Evolutionary conservation across 1,140 invertebrate genomes (phyloP).

Genomic region (Caenorhabditis tropicalis): DNA sequence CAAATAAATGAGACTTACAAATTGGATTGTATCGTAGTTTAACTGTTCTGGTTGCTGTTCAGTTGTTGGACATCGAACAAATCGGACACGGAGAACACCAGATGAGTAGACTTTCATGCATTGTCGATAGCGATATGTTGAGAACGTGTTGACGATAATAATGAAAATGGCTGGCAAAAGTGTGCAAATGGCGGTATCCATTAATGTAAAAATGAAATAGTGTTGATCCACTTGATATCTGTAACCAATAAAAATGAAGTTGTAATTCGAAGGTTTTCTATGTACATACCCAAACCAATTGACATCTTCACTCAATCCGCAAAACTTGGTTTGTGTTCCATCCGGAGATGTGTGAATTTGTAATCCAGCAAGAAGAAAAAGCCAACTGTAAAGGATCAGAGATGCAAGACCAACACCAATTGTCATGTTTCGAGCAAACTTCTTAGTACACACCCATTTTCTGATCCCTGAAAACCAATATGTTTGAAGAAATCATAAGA

Average conservation of each 20-base stretch:
- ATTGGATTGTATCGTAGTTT: slow-evolving; percentile 35
- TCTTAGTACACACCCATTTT: slow-evolving; percentile 66
- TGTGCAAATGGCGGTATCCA: slow-evolving; percentile 71
- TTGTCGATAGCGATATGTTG: slow-evolving; percentile 69
- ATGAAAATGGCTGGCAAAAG: slow-evolving; percentile 69
- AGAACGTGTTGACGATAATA: slow-evolving; percentile 68
- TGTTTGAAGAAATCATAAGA: not conserved
- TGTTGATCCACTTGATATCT: slow-evolving; percentile 65
- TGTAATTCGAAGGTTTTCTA: too few relatives aligned
- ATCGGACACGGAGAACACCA: slow-evolving; percentile 68
- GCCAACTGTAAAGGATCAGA: slow-evolving; percentile 68
- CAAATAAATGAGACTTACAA: slow-evolving; percentile 33
- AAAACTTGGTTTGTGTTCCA: slow-evolving; percentile 37
- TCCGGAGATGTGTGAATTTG: slow-evolving; percentile 53
- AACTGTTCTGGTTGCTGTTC: slow-evolving; percentile 42
- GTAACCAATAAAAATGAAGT: slow-evolving; percentile 43
- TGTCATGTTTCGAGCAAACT: slow-evolving; percentile 63
- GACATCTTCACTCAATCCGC: slow-evolving; percentile 23
- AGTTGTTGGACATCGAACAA: slow-evolving; percentile 60
- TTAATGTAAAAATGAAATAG: slow-evolving; percentile 66
- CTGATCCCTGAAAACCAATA: slow-evolving; percentile 59
- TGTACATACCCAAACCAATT: slow-evolving; percentile 32
- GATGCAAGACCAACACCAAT: not conserved
- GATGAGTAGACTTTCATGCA: slow-evolving; percentile 72
- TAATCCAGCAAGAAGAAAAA: slow-evolving; percentile 67